Evolutionary conservation across 92 coral and sea anemone species (phyloP), one percentile per base, ranked within the genome.

Genomic region (Palythoa grandiflora): DNA sequence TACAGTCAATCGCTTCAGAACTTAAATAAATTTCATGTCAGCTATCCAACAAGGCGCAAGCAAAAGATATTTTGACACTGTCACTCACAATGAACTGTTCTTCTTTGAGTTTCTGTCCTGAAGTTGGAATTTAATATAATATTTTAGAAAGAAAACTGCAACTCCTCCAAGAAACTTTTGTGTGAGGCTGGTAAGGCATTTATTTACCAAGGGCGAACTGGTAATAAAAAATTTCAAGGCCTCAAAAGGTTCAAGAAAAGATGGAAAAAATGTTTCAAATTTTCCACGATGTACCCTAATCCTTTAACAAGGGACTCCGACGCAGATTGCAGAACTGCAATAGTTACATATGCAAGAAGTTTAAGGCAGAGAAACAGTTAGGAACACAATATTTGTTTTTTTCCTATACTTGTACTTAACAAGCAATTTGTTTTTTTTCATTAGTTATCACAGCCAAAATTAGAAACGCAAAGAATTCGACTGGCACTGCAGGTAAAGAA

Each of bases 321-420:
- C 20, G 61, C 60, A 51, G 80, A 19, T 48, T 75, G 80, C 80
- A 51, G 37, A 75, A 75, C 63, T 75, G 80, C 80, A 51, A 20
- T 75, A 1, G n/a, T 47, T 0, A 48, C 59, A 3, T 75, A 75
- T 47, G 12, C 36, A 6, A 48, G 59, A n/a, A 5, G 79, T 3
- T 19, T 75, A 48, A 75, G 47, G 38, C 59, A 75, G 53, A 21
- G 19, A 48, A 44, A 50, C 59, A 48, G 47, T 10, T 50, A 50
- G 47, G 3, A 12, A 17, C 39, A 16, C 2, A 73, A 73, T 40
- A 28, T 9, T 47, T n/a, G 16, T 19, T 11, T 1, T 73, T 6
- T 16, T 21, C 21, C 10, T 51, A 2, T 9, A 19, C 11, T 12
- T 1, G 13, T 9, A 16, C 78, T n/a, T 19, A 16, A 44, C 0